phyloP scores from a whole-genome alignment of 2,113 vertebrate genomes.

The Australoheros scitulus region DNA sequence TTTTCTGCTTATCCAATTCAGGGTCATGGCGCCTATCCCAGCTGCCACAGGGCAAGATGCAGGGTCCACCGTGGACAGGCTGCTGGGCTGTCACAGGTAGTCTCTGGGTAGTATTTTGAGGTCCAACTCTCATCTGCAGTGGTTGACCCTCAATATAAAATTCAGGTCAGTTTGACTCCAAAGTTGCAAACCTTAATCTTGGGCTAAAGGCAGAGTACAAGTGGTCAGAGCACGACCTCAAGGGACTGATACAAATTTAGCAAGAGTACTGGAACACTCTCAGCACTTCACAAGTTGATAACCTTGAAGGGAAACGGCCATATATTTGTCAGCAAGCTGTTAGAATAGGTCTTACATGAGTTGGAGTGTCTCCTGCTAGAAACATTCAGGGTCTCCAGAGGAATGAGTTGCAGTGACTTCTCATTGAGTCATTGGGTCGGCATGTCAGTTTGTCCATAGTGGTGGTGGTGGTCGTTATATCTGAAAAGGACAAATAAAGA shows the following conservation, averaged over 20 bases:
- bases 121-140: background rate
- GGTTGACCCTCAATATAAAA: background rate
- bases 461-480: background rate
- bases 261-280: background rate
- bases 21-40: no score
- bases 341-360: background rate
- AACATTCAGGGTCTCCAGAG: background rate
- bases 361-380: background rate
- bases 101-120: background rate
- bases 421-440: background rate
- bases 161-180: background rate
- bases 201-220: no score
- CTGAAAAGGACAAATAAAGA: background rate
- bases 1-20: no score
- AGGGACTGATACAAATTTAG: background rate
- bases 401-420: background rate
- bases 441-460: background rate
- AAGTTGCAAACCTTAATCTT: background rate
- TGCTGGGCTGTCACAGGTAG: no score
- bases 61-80: no score
- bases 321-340: background rate
- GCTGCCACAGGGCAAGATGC: no score
- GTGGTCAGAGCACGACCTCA: background rate
- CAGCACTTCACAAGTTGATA: background rate
- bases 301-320: background rate